Conservation (phyloP, 2,797 vertebrate species). For the Graptemys geographica region DNA sequence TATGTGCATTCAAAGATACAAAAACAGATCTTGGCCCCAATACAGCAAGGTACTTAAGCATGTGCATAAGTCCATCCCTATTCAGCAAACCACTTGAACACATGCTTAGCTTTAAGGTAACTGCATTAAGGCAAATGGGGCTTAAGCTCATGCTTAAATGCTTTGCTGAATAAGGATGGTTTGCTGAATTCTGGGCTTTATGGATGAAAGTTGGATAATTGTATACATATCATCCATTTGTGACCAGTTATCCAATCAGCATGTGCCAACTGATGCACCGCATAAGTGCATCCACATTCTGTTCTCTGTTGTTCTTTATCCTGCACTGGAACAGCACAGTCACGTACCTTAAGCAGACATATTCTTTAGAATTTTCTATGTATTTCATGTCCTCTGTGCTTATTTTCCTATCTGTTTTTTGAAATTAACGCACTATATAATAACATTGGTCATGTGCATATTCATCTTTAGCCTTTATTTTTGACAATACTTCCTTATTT, state of each 20-base stretch:
- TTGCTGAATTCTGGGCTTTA: neutral
- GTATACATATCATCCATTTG: no score
- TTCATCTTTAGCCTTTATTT: neutral
- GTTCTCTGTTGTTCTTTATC: neutral
- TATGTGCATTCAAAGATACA: neutral
- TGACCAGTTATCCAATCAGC: no score
- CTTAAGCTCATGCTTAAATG: neutral
- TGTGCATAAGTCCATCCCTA: neutral
- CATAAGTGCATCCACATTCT: neutral
- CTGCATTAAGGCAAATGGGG: neutral
- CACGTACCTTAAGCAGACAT: neutral
- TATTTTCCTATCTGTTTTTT: slow-evolving; percentile 54
- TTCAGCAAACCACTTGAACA: neutral
- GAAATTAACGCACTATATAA: neutral
- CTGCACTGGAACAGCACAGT: neutral
- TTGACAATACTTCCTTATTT: slow-evolving; percentile 52
- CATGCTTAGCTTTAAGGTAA: neutral
- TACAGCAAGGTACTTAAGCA: neutral
- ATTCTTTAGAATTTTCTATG: neutral
- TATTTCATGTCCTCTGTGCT: neutral
- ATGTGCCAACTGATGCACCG: no score
- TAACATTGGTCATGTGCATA: slow-evolving; percentile 25
- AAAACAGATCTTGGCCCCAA: neutral
- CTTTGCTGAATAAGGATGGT: neutral
- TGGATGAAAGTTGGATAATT: neutral